These are phyloP conservation scores for Neotragus moschatus DNA, from an alignment of 2,113 vertebrate species.

Conservation along the genomic window DNA sequence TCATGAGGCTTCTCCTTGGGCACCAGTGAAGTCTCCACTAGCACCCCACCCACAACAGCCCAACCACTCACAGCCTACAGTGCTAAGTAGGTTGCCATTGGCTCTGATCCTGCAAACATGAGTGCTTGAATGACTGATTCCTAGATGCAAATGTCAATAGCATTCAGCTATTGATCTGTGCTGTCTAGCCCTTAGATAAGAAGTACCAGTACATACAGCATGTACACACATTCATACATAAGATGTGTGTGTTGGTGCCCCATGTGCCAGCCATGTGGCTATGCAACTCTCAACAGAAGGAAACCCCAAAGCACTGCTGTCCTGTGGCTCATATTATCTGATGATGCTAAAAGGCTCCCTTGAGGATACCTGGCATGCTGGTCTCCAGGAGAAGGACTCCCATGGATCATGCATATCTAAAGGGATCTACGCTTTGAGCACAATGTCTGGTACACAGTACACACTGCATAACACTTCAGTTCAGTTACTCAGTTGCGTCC, in stretches of 20 bases:
- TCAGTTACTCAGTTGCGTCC: neutral
- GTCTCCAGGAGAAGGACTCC: neutral
- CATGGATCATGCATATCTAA: neutral
- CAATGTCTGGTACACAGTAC: neutral
- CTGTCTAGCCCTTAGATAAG: slow-evolving; percentile 50
- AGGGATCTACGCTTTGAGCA: neutral
- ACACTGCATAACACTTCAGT: neutral
- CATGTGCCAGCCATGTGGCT: accelerated
- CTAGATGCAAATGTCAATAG: slow-evolving; percentile 55
- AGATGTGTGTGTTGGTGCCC: neutral
- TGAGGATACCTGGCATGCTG: neutral
- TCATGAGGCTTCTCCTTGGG: neutral
- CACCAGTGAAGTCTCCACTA: neutral
- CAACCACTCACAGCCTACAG: neutral
- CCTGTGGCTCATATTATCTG: neutral
- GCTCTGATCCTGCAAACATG: neutral
- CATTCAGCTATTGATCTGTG: slow-evolving; percentile 48
- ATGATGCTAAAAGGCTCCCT: neutral
- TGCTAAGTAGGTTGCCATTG: neutral
- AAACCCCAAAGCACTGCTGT: neutral
- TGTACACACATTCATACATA: no score
- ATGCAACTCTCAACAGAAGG: neutral
- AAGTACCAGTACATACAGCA: slow-evolving; percentile 27
- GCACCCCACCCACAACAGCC: accelerated
- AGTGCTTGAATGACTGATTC: slow-evolving; percentile 20